Evolutionary conservation across 2,797 vertebrate species (phyloP).

Genomic region (Channallabes apus): DNA sequence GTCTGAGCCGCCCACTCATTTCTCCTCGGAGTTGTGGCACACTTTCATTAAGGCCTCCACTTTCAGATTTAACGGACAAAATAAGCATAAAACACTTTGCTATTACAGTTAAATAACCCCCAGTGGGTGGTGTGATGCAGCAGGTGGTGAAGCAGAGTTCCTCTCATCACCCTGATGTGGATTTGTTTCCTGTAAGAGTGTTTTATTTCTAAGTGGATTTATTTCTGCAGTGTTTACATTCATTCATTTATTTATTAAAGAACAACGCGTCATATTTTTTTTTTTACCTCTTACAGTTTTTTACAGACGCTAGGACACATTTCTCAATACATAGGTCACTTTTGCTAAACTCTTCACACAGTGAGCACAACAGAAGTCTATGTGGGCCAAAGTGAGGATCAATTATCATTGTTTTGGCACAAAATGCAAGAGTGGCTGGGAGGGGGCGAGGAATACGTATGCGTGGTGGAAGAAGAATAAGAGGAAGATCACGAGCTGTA

Average conservation of each 20-base stretch:
- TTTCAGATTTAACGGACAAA: background rate
- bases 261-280: background rate
- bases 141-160: background rate
- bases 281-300: too few species aligned
- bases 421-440: too few species aligned
- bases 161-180: background rate
- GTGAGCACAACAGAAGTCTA: too few species aligned
- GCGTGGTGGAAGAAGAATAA: too few species aligned
- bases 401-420: too few species aligned
- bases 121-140: background rate
- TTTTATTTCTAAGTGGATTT: slow-evolving; percentile 5
- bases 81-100: background rate
- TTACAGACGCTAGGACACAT: too few species aligned
- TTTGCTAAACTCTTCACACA: too few species aligned
- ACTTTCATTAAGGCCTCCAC: background rate
- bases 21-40: background rate
- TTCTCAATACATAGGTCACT: too few species aligned
- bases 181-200: background rate
- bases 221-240: background rate
- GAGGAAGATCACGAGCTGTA: too few species aligned
- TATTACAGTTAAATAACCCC: background rate
- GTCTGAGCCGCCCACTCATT: background rate
- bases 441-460: too few species aligned
- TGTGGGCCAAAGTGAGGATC: too few species aligned
- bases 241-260: background rate